Evolutionary conservation across 2,888 invertebrate species (phyloP), one percentile per base, ranked within the genome.

Genomic region (Miltochrista miniata): DNA sequence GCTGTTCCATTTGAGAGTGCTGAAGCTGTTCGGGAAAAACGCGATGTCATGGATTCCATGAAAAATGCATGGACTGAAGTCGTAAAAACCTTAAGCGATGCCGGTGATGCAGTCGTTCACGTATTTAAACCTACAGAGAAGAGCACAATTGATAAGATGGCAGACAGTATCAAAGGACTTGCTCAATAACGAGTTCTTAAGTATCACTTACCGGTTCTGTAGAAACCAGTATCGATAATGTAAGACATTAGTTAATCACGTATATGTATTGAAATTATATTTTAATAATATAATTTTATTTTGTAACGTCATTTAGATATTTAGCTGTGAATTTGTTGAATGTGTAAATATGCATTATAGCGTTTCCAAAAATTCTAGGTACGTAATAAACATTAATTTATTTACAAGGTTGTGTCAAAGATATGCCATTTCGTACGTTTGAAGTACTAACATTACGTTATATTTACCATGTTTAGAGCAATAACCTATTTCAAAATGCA

Each of bases 71-170:
- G 87, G 89, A 74, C 72, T 15, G 87, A 83, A 30, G 75, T 85
- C 38, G 85, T 84, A 34, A 81, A 74, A 58, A 85, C 87, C 0
- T 59, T 90, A 30, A 78, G 75, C 9, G 78, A 88, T 11, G 90
- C 90, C 0, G 81, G 87, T 0, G 88, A 90, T 45, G 83, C 88
- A 0, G 85, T 90, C 0, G 87, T 90, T 1, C 74, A 89, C 43
- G 87, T 85, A 7, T 87, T 90, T 58, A 88, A 85, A 41, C 90
- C 89, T 0, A 88, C 88, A 0, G 89, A 90, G 63, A 88, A 85
- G 60, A 83, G 83, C 47, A 57, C 79, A 7, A 40, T 86, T 3
- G 79, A 83, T 56, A 87, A 87, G 67, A 71, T 88, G 69, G 76
- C 83, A 7, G 87, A 88, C 53, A 76, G 78, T 24, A 56, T 87